Evolutionary conservation across 2,797 vertebrate species (phyloP), one percentile per base, ranked within the genome.

Genomic region (Huso huso): DNA sequence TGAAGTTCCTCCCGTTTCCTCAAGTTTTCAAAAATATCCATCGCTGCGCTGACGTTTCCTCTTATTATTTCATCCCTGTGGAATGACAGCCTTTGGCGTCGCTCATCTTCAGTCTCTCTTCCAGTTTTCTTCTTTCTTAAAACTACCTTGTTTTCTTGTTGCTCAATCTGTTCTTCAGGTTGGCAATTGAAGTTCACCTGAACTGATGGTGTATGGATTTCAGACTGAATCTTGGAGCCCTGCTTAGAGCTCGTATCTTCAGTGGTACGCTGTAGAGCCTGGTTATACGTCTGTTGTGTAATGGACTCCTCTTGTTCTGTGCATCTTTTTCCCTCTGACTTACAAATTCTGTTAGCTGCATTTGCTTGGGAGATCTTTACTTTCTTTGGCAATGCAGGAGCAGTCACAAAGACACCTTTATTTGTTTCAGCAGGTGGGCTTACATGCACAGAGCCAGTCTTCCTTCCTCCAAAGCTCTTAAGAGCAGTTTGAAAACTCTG

Each of bases 31-130:
- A 92, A 87, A 70, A 92, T 96, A 67, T 94, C 89, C 84, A 92
- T 90, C 61, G 89, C 87, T 1, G 84, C 81, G 8, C 83, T 87
- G 58, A 88, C 83, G 6, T 95, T 93, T 58, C 86, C 94, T 80
- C 87, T 92, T 84, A 95, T 84, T 72, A 96, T 95, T 81, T 94
- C 91, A 60, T 95, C 93, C 83, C 92, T 95, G 82, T 96, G 94
- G 53, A 94, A 78, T 0, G 94, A 96, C 70, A 96, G 73, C 61
- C 93, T 89, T 79, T 93, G 91, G 49, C 89, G 75, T 64, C 87
- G 84, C 68, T 94, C 91, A 0, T 88, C 86, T 75, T 93, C 90
- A 0, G 91, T 90, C 81, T 93, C 87, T 0, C 52, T 71, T 37
- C 18, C 73, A 50, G 70, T 74, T 79, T 83, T 84, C 77, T 84